Evolutionary conservation across 2,797 vertebrate genomes (phyloP), one percentile per base, ranked within the genome.

Genomic region (Smutsia gigantea): DNA sequence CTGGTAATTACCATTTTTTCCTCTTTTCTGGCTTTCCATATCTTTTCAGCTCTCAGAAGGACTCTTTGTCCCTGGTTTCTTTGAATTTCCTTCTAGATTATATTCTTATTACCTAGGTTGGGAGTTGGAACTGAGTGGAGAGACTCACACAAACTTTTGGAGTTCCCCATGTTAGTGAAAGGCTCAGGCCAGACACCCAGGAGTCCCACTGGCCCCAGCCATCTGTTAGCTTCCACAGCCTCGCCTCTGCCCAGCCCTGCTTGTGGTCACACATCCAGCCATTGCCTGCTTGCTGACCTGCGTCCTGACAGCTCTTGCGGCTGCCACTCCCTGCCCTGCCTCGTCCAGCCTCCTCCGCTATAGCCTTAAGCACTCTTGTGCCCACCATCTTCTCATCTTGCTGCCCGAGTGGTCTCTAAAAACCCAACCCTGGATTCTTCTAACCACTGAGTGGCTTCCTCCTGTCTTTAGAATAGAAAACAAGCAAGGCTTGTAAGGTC

Each of bases 221-320:
- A 0, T 19, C 49, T 61, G 49, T 51, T 17, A 12, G 7, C 34
- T 37, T 13, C 19, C 21, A 1, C 2, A 63, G 34, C 31, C 14
- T 29, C 0, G 0, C 19, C 25, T 79, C 46, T 29, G 13, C 46
- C 69, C 23, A 9, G 1, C 66, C 21, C 89, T 68, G 34, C 9
- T 0, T 0, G 2, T 5, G 5, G 31, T 23, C 61, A 9, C 7
- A 39, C 1, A 0, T 14, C 34, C 34, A 25, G 39, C 46, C 46
- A 42, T 46, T 46, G 46, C 46, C 46, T 46, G 46, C 46, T 46
- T 46, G 46, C 11, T 46, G 46, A 46, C 46, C 46, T 46, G 46
- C 46, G 11, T 46, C 46, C 46, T 14, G 39, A 71, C 37, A n/a
- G 21, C 21, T 51, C 31, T 89, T 1, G 2, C 21, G 4, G 23